Conservation (phyloP, 2,888 invertebrate species). For the Odiellus spinosus region DNA sequence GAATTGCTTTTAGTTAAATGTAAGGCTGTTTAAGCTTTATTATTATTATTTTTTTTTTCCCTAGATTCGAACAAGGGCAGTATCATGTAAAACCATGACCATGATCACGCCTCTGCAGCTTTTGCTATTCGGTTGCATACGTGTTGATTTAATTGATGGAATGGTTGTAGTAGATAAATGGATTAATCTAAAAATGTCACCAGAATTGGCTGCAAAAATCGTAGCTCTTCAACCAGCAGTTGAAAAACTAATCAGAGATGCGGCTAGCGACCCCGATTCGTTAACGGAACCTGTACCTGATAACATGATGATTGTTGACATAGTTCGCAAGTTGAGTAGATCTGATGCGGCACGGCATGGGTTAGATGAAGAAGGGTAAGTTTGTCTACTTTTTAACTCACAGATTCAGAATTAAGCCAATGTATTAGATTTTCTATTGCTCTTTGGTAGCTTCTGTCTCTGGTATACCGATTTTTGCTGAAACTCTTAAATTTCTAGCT, state of each 20-base stretch:
- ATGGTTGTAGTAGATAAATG: conserved; percentile 76
- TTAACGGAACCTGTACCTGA: conserved; percentile 45
- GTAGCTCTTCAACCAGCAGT: conserved; percentile 74
- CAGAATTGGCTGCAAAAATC: conserved; percentile 58
- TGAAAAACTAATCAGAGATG: conserved; percentile 64
- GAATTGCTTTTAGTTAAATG: not conserved
- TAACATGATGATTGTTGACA: conserved; percentile 40
- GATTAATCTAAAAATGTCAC: conserved; percentile 76
- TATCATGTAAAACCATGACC: conserved; percentile 89
- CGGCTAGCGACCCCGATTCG: conserved; percentile 61
- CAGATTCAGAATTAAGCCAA: not conserved
- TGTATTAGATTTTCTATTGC: not conserved
- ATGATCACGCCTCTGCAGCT: conserved; percentile 91
- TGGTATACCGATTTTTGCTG: too few relatives aligned
- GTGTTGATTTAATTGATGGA: conserved; percentile 55
- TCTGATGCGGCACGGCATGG: conserved; percentile 58
- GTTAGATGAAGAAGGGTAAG: conserved; percentile 31
- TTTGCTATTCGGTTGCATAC: conserved; percentile 76
- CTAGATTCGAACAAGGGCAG: conserved; percentile 75
- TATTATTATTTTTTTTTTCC: conserved; percentile 2
- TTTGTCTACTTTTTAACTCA: not conserved
- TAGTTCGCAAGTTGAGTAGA: conserved; percentile 56
- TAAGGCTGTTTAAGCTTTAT: not conserved
- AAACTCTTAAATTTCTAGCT: too few relatives aligned
- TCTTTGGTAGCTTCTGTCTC: too few relatives aligned